Conservation (phyloP, 2,797 vertebrate genomes). For the Garrulus glandarius region DNA sequence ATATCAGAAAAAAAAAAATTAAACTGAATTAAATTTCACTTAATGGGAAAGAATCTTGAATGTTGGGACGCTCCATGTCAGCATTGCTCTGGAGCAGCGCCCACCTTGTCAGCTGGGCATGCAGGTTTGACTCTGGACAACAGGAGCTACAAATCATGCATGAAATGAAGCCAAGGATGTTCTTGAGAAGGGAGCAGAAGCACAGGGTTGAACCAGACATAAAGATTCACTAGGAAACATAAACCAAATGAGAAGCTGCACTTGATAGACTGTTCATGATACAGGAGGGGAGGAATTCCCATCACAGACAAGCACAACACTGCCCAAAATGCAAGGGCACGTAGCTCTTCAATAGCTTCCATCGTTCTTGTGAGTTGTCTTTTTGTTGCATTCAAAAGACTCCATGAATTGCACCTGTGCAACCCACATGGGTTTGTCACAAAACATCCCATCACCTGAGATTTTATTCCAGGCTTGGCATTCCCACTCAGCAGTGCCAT, state of each 20-base stretch:
- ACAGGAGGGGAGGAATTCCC: neutral
- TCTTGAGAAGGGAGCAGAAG: neutral
- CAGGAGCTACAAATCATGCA: neutral
- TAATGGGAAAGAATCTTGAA: neutral
- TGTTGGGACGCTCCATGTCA: neutral
- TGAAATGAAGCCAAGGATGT: neutral
- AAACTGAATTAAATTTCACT: neutral
- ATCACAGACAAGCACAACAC: neutral
- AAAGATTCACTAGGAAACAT: neutral
- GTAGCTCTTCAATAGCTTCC: neutral
- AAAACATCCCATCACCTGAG: neutral
- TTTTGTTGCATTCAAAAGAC: neutral
- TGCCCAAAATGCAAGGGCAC: neutral
- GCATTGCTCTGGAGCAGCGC: neutral
- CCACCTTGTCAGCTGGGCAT: neutral
- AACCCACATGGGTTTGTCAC: neutral
- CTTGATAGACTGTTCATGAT: neutral
- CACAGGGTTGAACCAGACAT: neutral
- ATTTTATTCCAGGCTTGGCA: neutral
- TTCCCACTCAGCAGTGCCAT: neutral
- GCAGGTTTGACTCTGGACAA: neutral
- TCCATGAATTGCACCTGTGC: neutral
- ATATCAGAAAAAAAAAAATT: neutral
- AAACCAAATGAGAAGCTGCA: neutral
- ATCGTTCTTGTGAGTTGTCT: neutral